Evolutionary conservation across 2,797 vertebrate species (phyloP), one percentile per base, ranked within the genome.

Genomic region (Margarornis squamiger): DNA sequence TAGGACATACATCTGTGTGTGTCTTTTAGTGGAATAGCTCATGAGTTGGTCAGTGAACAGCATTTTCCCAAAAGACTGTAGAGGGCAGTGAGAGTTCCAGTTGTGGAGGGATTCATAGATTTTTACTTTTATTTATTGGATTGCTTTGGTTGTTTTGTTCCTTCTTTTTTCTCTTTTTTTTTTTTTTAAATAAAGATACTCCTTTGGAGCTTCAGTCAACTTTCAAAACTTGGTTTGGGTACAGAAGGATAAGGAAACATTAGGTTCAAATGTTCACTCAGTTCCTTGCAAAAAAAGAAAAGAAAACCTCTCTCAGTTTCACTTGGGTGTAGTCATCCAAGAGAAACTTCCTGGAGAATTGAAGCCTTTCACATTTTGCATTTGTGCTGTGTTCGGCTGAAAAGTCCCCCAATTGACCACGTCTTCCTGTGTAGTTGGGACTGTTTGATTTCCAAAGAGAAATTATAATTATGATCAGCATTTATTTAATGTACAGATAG

Each of bases 311-410:
- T 61, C 81, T 67, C 5, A 14, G 74, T 96, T 93, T 93, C 85
- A 38, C 49, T 95, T 87, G 85, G 73, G 73, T 86, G 30, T 58
- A 91, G 81, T 72, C 71, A 65, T 94, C 95, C 95, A 93, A 95
- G 76, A 92, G 96, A 95, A 97, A 96, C 91, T 95, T 96, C 97
- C 96, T 95, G 88, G 36, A 90, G 93, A 96, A 91, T 59, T 52
- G 36, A 94, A 90, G 88, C 55, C 23, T 89, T 90, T 75, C 65
- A 46, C 24, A 0, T 88, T 83, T 54, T 77, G 72, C 59, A 38
- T 88, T 93, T 94, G 86, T 90, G 77, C 72, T 83, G 41, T 49
- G 49, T 92, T 93, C 16, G 19, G 46, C 84, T 77, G 62, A 66
- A 80, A 79, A 72, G 71, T 80, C 59, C 34, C n/a, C 38, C 24